phyloP scores from a whole-genome alignment of 2,113 vertebrate genomes.

The Grammatotria lemairii region DNA sequence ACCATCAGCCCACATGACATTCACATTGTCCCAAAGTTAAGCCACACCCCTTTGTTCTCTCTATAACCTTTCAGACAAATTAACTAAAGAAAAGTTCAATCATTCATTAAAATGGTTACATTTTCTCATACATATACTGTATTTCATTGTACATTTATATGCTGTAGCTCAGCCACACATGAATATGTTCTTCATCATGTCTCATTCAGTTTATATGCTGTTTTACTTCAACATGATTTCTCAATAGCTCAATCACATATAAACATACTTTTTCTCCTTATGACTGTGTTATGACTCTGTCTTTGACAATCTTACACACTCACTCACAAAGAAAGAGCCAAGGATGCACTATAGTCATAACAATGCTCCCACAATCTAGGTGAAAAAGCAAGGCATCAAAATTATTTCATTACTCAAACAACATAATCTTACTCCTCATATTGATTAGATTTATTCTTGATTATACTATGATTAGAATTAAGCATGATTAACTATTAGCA shows the following conservation, averaged over 20 bases:
- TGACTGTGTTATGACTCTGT: neutral
- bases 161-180: neutral
- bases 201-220: neutral
- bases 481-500: neutral
- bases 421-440: rapidly evolving
- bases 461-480: neutral
- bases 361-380: neutral
- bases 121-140: neutral
- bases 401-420: neutral
- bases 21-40: neutral
- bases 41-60: neutral
- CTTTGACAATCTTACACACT: neutral
- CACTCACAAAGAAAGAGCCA: neutral
- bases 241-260: neutral
- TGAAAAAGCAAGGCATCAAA: neutral
- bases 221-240: neutral
- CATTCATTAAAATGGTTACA: neutral
- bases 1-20: neutral
- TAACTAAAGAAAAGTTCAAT: neutral
- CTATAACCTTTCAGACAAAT: neutral
- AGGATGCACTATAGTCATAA: neutral
- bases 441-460: neutral
- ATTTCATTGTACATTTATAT: neutral
- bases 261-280: neutral
- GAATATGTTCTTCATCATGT: neutral